Conservation (phyloP, 1,140 invertebrate species). For the Tetraneura akinire region DNA sequence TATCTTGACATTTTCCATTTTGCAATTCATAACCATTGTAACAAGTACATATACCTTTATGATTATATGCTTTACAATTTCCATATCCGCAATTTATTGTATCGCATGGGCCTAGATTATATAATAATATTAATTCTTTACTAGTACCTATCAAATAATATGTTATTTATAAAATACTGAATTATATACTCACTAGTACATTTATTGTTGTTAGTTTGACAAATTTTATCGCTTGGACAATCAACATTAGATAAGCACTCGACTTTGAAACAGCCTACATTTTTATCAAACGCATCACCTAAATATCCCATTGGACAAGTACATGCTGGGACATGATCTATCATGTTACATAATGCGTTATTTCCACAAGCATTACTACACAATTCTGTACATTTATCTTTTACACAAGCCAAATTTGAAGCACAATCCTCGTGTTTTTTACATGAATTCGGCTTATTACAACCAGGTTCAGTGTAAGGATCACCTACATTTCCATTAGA, state of each 20-base stretch:
- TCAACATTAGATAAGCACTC: slow-evolving; percentile 80
- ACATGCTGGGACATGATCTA: slow-evolving; percentile 62
- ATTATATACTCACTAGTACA: slow-evolving; percentile 73
- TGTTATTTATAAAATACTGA: slow-evolving; percentile 56
- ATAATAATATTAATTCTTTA: slow-evolving; percentile 13
- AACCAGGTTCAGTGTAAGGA: slow-evolving; percentile 68
- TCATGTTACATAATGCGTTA: slow-evolving; percentile 69
- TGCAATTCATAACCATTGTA: slow-evolving; percentile 69
- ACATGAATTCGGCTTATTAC: slow-evolving; percentile 79
- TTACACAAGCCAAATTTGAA: slow-evolving; percentile 71
- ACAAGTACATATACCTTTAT: slow-evolving; percentile 78
- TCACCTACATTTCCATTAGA: slow-evolving; percentile 73
- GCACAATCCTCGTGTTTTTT: slow-evolving; percentile 76
- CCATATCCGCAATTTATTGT: slow-evolving; percentile 73
- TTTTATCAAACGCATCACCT: slow-evolving; percentile 68
- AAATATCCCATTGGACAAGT: slow-evolving; percentile 71
- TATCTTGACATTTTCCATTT: slow-evolving; percentile 63
- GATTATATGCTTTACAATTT: slow-evolving; percentile 58
- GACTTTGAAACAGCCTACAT: slow-evolving; percentile 69
- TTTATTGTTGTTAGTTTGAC: slow-evolving; percentile 76
- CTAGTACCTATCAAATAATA: no score
- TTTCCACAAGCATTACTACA: slow-evolving; percentile 79
- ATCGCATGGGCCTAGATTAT: slow-evolving; percentile 72
- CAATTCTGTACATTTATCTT: slow-evolving; percentile 78
- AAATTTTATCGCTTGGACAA: slow-evolving; percentile 84